These are phyloP conservation scores for Drosophila subobscura DNA, from an alignment of 1,140 invertebrate genomes.

Conservation along the genomic window DNA sequence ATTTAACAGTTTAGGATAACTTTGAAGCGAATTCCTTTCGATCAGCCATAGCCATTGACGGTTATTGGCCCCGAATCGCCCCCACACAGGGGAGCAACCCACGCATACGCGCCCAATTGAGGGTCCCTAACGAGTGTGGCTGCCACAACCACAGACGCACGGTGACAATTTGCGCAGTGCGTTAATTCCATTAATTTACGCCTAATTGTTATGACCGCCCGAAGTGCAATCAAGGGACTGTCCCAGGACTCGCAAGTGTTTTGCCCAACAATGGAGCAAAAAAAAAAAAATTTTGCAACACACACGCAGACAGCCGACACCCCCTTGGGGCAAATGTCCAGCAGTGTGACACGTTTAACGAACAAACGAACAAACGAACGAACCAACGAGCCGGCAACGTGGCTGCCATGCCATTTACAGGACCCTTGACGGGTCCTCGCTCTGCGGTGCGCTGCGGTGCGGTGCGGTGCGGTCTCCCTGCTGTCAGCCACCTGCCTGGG, in stretches of 20 bases:
- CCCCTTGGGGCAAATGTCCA: slow-evolving; percentile 34
- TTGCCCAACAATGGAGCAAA: slow-evolving; percentile 12
- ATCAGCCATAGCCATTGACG: slow-evolving; percentile 11
- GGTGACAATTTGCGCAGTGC: slow-evolving; percentile 66
- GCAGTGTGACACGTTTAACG: slow-evolving; percentile 42
- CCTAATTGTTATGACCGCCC: slow-evolving; percentile 77
- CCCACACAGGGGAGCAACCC: neutral
- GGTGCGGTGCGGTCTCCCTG: slow-evolving; percentile 15
- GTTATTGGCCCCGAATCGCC: no score
- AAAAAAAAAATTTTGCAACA: slow-evolving; percentile 26
- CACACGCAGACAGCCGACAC: neutral
- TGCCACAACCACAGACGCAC: neutral
- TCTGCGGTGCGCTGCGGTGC: slow-evolving; percentile 14
- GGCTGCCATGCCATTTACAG: slow-evolving; percentile 34
- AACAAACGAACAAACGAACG: slow-evolving; percentile 37
- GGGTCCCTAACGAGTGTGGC: slow-evolving; percentile 6
- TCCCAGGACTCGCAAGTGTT: slow-evolving; percentile 37
- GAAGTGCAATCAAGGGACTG: slow-evolving; percentile 71
- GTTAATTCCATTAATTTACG: slow-evolving; percentile 78
- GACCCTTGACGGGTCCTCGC: slow-evolving; percentile 20
- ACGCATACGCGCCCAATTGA: slow-evolving; percentile 19
- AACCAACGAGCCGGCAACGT: slow-evolving; percentile 13
- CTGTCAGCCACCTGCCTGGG: slow-evolving; percentile 34
- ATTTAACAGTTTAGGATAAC: slow-evolving; percentile 51
- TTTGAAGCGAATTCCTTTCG: slow-evolving; percentile 2